Conservation (phyloP, 2,888 invertebrate species). For the Hirtodrosophila alboralis region DNA sequence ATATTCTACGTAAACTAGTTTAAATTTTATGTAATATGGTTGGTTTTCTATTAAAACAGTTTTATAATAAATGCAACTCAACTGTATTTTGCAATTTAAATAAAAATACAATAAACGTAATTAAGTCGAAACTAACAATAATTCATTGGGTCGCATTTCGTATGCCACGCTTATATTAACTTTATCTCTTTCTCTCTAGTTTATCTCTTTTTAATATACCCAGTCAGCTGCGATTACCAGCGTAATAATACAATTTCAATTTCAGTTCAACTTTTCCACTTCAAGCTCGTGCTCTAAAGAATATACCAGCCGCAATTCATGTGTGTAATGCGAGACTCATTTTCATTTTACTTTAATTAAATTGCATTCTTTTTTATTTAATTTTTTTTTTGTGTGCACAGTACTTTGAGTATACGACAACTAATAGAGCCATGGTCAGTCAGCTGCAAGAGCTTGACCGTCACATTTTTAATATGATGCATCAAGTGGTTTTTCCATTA, state of each 20-base stretch:
- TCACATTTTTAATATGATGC: constrained; percentile 29
- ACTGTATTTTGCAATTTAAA: constrained; percentile 9
- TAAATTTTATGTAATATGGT: not conserved
- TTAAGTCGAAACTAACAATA: constrained; percentile 21
- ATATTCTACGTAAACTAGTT: too few relatives aligned
- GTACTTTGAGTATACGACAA: constrained; percentile 17
- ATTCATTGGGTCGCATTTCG: constrained; percentile 12
- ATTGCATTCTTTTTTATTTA: constrained; percentile 49
- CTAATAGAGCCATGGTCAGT: constrained; percentile 41
- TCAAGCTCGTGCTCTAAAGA: constrained; percentile 15
- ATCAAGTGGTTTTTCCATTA: constrained; percentile 30
- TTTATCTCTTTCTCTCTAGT: not conserved
- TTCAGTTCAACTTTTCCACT: constrained; percentile 32
- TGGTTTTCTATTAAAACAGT: constrained; percentile 1
- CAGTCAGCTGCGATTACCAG: constrained; percentile 28
- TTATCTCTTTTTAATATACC: not conserved
- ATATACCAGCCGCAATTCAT: constrained; percentile 15
- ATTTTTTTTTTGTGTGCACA: constrained; percentile 25
- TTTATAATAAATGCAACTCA: constrained; percentile 4
- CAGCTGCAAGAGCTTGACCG: constrained; percentile 22
- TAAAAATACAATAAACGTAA: constrained; percentile 19
- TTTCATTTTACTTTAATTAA: constrained; percentile 55
- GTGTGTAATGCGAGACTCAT: constrained; percentile 57
- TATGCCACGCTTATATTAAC: not conserved
- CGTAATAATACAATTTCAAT: constrained; percentile 17